These are phyloP conservation scores for Dinomys branickii DNA, from an alignment of 2,113 vertebrate species.

Conservation along the genomic window DNA sequence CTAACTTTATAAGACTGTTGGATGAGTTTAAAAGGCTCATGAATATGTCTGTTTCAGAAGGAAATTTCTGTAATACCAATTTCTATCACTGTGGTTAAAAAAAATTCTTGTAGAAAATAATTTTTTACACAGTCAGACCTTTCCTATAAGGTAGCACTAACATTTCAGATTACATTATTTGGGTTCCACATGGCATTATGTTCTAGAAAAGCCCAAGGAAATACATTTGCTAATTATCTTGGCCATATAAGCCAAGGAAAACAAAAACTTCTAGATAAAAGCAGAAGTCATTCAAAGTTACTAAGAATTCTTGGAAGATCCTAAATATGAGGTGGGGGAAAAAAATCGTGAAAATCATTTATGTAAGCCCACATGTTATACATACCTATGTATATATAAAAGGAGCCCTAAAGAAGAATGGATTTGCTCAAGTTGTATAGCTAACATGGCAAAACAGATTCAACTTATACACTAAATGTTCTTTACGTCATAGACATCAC, in stretches of 20 bases:
- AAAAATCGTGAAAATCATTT: not conserved
- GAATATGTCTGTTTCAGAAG: slow-evolving; percentile 1
- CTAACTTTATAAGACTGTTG: not conserved
- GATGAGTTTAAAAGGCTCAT: slow-evolving; percentile 11
- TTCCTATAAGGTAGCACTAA: not conserved
- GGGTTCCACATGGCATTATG: not conserved
- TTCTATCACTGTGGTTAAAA: not conserved
- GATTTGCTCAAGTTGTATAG: not conserved
- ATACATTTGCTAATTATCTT: slow-evolving; percentile 47
- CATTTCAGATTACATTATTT: slow-evolving; percentile 34
- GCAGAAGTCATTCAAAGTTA: not conserved
- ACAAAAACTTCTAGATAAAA: slow-evolving; percentile 29
- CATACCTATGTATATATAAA: not conserved
- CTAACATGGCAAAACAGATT: not conserved
- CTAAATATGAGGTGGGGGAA: not conserved
- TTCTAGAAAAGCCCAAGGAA: slow-evolving; percentile 37
- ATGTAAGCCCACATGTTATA: not conserved
- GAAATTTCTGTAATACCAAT: not conserved
- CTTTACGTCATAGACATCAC: not conserved
- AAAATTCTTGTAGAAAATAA: slow-evolving; percentile 33
- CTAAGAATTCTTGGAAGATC: not conserved
- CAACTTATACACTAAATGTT: not conserved
- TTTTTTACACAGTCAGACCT: not conserved
- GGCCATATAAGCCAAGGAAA: slow-evolving; percentile 35
- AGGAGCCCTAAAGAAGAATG: not conserved